Conservation (phyloP, 2,797 vertebrate genomes). For the Brachymystax lenok region DNA sequence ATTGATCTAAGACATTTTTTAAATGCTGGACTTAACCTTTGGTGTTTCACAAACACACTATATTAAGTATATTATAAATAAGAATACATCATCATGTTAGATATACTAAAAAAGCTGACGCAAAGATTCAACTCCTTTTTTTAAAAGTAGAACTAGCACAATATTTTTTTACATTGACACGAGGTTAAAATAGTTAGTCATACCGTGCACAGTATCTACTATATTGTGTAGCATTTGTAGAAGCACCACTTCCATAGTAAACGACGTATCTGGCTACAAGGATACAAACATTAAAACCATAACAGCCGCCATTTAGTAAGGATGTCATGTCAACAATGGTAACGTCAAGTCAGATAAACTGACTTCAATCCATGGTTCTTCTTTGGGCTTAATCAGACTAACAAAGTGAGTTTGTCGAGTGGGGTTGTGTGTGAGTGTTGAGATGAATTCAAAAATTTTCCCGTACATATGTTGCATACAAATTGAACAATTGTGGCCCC, state of each 20-base stretch:
- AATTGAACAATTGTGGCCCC: slow-evolving; percentile 99
- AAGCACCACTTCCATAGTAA: neutral
- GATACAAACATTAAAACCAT: slow-evolving; percentile 72
- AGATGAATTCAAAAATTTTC: slow-evolving; percentile 91
- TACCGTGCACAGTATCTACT: neutral
- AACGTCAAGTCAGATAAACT: neutral
- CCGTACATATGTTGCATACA: slow-evolving; percentile 99
- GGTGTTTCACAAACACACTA: no score
- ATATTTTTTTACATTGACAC: neutral
- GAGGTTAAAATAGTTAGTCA: neutral
- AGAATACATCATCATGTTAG: no score
- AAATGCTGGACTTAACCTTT: no score
- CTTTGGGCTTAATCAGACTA: slow-evolving; percentile 11
- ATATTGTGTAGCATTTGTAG: neutral
- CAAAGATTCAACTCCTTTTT: no score
- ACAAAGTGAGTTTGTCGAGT: slow-evolving; percentile 67
- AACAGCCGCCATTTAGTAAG: slow-evolving; percentile 23
- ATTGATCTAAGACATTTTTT: no score
- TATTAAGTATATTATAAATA: no score
- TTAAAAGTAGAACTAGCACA: no score
- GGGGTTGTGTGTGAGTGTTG: slow-evolving; percentile 76
- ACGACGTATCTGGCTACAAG: slow-evolving; percentile 26
- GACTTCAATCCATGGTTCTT: neutral
- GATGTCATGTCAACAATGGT: neutral
- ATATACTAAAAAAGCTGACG: no score